Conservation (phyloP, 2,797 vertebrate genomes). For the Silurus aristotelis region DNA sequence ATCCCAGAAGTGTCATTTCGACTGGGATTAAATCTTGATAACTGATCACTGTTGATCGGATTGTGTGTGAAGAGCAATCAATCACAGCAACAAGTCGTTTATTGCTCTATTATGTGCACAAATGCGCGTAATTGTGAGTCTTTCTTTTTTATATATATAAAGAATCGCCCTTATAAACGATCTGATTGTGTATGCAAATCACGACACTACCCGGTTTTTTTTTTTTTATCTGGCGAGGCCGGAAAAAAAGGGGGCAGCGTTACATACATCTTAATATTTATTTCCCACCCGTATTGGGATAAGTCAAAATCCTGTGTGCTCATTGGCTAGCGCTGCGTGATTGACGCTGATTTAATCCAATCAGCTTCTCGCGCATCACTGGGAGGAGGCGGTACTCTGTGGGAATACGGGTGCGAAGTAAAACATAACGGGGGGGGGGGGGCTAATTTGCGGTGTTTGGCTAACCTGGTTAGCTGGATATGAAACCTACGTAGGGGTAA, state of each 20-base stretch:
- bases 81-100: no score
- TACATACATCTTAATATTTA: neutral
- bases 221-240: constrained; percentile 4
- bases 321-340: neutral
- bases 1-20: no score
- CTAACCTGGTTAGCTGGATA: constrained; percentile 31
- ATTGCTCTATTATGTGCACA: no score
- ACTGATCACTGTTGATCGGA: no score
- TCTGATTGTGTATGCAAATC: neutral
- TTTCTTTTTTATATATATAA: no score
- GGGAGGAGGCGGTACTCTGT: neutral
- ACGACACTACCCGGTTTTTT: neutral
- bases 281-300: constrained; percentile 3
- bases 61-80: no score
- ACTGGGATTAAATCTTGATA: no score
- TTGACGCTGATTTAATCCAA: neutral
- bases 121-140: no score
- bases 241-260: neutral
- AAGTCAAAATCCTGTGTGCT: neutral
- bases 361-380: neutral
- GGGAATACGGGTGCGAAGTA: neutral
- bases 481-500: neutral
- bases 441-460: neutral
- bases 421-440: neutral
- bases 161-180: no score